phyloP scores from a whole-genome alignment of 2,113 vertebrate genomes.

The Nesospiza acunhae region DNA sequence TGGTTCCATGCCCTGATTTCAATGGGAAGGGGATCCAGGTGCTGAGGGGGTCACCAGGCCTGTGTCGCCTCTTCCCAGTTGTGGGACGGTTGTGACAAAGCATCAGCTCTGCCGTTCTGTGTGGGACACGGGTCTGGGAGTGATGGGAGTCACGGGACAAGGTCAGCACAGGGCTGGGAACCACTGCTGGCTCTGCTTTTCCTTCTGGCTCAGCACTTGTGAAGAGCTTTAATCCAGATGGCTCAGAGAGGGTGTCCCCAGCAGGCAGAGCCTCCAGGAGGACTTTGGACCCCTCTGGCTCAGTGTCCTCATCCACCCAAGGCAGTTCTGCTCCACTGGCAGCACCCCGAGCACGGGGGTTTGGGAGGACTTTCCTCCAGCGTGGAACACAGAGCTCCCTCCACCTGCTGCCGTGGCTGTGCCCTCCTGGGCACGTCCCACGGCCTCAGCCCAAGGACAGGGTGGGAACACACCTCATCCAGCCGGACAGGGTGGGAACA shows the following conservation, averaged over 20 bases:
- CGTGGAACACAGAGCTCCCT: background rate
- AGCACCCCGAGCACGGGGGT: background rate
- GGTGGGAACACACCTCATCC: background rate
- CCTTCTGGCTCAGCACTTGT: background rate
- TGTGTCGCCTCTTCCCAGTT: background rate
- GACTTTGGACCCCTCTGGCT: accelerated
- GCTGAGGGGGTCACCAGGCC: background rate
- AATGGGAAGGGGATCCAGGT: background rate
- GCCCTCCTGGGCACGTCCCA: background rate
- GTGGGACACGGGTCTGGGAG: background rate
- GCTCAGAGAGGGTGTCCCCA: background rate
- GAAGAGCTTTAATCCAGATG: background rate
- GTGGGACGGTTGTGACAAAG: background rate
- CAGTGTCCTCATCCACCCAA: background rate
- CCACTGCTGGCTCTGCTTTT: background rate
- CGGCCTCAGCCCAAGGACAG: background rate
- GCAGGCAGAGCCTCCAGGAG: background rate
- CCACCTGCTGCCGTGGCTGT: background rate
- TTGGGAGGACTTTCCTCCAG: no score
- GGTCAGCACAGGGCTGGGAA: background rate
- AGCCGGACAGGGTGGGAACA: no score
- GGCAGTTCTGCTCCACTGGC: background rate
- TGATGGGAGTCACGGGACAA: accelerated
- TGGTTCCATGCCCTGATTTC: background rate
- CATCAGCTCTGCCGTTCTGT: background rate